phyloP scores from a whole-genome alignment of 2,797 vertebrate species.

The Platalea minor region DNA sequence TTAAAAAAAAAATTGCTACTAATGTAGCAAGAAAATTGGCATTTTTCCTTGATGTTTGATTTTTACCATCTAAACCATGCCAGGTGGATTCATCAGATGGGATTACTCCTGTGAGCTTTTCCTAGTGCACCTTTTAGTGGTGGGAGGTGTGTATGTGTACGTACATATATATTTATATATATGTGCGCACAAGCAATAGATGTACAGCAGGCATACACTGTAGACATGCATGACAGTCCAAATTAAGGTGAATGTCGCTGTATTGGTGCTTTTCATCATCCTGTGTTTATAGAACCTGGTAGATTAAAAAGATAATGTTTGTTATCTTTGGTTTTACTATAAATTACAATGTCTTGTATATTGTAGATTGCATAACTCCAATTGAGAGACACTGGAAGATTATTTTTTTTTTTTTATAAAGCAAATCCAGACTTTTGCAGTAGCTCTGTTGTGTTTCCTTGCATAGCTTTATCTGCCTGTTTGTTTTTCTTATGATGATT shows the following conservation, averaged over 20 bases:
- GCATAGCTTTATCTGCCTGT: background rate
- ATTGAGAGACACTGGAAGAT: rapidly evolving
- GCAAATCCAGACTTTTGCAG: background rate
- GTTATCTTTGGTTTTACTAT: background rate
- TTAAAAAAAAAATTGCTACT: background rate
- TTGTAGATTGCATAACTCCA: background rate
- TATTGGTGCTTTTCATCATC: background rate
- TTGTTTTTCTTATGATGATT: background rate
- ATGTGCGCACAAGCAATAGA: background rate
- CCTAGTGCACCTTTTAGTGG: background rate
- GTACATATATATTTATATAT: rapidly evolving
- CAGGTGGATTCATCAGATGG: background rate
- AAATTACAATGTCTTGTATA: background rate
- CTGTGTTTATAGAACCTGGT: background rate
- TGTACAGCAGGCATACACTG: background rate
- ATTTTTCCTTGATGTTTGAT: background rate
- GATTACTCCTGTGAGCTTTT: background rate
- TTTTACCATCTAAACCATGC: background rate
- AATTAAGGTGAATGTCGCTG: background rate
- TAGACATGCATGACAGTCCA: background rate
- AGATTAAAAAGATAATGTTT: background rate
- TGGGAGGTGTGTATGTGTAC: background rate
- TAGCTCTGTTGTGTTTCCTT: background rate
- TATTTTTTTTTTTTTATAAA: background rate
- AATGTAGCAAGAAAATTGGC: background rate